Evolutionary conservation across 2,113 vertebrate species (phyloP).

Genomic region (Chaenogobius annularis): DNA sequence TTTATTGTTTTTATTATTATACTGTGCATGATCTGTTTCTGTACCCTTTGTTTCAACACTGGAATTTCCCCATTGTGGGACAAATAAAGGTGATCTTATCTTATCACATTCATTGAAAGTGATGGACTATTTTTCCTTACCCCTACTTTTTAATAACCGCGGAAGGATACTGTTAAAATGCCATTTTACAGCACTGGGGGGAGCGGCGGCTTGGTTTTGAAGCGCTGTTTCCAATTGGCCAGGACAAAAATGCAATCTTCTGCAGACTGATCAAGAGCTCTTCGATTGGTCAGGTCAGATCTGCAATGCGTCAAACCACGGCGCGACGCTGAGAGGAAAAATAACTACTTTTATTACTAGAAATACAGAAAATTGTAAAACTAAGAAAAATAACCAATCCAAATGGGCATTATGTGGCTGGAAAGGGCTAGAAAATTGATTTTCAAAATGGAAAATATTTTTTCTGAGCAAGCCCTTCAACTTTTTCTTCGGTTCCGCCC

Average conservation of each 20-base stretch:
- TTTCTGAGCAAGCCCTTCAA: too few relatives aligned
- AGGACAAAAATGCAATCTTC: conserved; percentile 82
- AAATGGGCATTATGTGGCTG: neutral
- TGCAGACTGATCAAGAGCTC: conserved; percentile 67
- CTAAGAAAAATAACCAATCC: neutral
- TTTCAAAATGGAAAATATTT: neutral
- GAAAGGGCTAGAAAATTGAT: neutral
- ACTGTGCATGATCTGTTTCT: too few relatives aligned
- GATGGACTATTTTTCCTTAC: conserved; percentile 60
- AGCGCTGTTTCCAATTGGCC: conserved; percentile 77
- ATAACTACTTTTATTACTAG: neutral
- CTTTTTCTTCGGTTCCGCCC: neutral
- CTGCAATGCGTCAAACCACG: conserved; percentile 95
- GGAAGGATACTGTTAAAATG: conserved; percentile 75
- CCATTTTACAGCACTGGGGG: conserved; percentile 57
- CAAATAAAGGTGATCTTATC: too few relatives aligned
- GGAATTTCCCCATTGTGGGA: too few relatives aligned
- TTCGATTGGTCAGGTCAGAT: conserved; percentile 82
- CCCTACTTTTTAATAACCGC: conserved; percentile 68
- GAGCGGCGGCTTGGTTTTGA: conserved; percentile 60
- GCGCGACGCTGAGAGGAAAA: conserved; percentile 46
- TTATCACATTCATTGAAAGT: conserved; percentile 14
- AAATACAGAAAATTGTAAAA: neutral
- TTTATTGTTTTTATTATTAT: too few relatives aligned
- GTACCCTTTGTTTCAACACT: too few relatives aligned